Conservation (phyloP, 1,140 invertebrate species). For the Aphaenogaster rudis region DNA sequence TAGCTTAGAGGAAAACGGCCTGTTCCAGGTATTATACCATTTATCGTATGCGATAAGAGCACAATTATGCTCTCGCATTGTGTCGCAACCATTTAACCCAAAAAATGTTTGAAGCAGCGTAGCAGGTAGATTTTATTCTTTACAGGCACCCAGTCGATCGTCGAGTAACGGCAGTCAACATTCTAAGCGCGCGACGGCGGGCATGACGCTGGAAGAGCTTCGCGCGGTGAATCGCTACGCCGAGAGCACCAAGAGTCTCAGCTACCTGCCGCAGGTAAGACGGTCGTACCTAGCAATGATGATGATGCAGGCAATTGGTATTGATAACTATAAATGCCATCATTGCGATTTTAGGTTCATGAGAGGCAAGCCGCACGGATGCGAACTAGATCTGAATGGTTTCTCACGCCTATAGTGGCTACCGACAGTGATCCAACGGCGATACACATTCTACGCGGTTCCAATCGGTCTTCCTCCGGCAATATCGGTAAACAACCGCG, state of each 20-base stretch:
- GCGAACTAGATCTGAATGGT: slow-evolving; percentile 97
- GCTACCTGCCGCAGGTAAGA: slow-evolving; percentile 95
- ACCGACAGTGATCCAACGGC: slow-evolving; percentile 86
- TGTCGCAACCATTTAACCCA: not conserved
- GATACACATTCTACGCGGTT: slow-evolving; percentile 85
- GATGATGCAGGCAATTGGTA: not conserved
- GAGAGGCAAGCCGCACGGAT: slow-evolving; percentile 97
- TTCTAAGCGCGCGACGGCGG: slow-evolving; percentile 84
- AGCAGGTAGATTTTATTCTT: slow-evolving; percentile 68
- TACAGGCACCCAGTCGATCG: slow-evolving; percentile 88
- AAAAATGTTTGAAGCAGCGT: not conserved
- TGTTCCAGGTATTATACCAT: slow-evolving; percentile 90
- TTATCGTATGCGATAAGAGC: not conserved
- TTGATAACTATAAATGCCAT: slow-evolving; percentile 29
- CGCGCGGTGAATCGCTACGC: slow-evolving; percentile 95
- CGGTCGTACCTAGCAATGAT: not conserved
- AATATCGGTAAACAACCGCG: slow-evolving; percentile 84
- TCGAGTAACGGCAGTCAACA: slow-evolving; percentile 89
- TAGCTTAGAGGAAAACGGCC: slow-evolving; percentile 93
- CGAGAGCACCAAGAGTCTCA: slow-evolving; percentile 96
- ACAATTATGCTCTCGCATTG: not conserved
- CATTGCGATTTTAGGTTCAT: slow-evolving; percentile 91
- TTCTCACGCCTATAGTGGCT: slow-evolving; percentile 91
- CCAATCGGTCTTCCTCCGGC: slow-evolving; percentile 85
- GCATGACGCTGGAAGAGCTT: slow-evolving; percentile 92